These are phyloP conservation scores for Reticulitermes lucifugus DNA, from an alignment of 2,888 invertebrate genomes.

Conservation along the genomic window DNA sequence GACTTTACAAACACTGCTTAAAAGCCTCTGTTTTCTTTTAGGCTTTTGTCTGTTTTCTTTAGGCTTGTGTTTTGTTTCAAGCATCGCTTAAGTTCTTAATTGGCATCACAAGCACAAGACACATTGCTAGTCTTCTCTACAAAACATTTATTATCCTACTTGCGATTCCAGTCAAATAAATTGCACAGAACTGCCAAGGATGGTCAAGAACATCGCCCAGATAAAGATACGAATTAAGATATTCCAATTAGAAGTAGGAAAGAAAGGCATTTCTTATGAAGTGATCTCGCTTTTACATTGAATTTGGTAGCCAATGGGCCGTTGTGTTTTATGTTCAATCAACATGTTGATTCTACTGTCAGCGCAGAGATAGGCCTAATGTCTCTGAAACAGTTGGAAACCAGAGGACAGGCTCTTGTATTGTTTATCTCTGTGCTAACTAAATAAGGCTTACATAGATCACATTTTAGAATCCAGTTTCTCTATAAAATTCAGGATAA, in stretches of 20 bases:
- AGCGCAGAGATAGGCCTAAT: neutral
- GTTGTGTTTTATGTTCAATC: constrained; percentile 1
- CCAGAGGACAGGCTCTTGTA: neutral
- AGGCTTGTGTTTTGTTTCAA: neutral
- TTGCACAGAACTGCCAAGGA: neutral
- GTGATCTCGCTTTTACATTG: neutral
- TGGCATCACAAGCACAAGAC: neutral
- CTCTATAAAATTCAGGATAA: neutral
- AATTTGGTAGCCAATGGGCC: neutral
- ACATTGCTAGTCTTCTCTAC: too few species aligned
- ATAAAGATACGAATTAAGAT: constrained; percentile 48
- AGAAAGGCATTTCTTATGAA: too few species aligned
- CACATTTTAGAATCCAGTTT: neutral
- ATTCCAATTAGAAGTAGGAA: constrained; percentile 40
- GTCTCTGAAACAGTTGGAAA: neutral
- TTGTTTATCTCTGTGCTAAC: neutral
- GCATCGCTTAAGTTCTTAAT: neutral
- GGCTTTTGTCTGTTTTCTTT: too few species aligned
- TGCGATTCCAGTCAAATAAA: neutral
- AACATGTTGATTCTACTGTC: constrained; percentile 6
- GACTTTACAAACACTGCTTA: too few species aligned
- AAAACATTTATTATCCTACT: too few species aligned
- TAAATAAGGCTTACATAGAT: too few species aligned
- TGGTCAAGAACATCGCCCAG: neutral
- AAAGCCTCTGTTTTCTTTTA: too few species aligned